Base-by-base conservation (phyloP, 2,113 vertebrate species). In the Pelecanoides urinatrix region DNA sequence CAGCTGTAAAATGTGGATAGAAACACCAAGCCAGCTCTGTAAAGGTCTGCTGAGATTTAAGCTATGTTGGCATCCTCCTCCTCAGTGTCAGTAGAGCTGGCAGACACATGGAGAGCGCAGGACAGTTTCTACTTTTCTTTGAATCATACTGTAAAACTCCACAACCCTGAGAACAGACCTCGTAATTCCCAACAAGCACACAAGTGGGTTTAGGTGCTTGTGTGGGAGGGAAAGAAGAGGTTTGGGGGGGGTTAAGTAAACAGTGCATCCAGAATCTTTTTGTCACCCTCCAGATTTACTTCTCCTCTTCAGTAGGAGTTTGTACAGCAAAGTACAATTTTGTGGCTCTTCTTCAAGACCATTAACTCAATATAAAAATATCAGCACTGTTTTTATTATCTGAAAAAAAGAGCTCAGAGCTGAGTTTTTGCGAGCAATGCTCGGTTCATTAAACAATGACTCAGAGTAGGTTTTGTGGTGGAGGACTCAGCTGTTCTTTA, bases 361-460 rank as follows among this genome's bases (percentile, higher is more conserved):
- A 93, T 96, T 96, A 94, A 96, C 88, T 95, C 91, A 72, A 90
- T 96, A 93, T 97, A 97, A 97, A 97, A 93, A 95, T 95, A 97
- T 96, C 94, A 96, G 78, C 94, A 95, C 88, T 97, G 95, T 96
- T 97, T 97, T 97, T 81, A 96, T 95, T 96, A 96, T 96, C 92
- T 95, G 66, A 90, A 93, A 92, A 94, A 96, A 92, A 76, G 55
- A 76, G 50, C 77, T 86, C 67, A 25, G 77, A 90, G 91, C 62
- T 90, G 90, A 92, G 92, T 63, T 92, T 96, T 92, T 95, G 93
- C 4, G 44, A 96, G 90, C 92, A 95, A 76, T 49, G 77, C 80
- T 96, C 30, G 55, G 83, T 97, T 96, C 94, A 96, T 96, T 97
- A 97, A 96, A 95, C 95, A 96, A 62, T 97, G 97, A 97, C 91